Evolutionary conservation across 2,888 invertebrate genomes (phyloP).

Genomic region (Synergus laeviventris): DNA sequence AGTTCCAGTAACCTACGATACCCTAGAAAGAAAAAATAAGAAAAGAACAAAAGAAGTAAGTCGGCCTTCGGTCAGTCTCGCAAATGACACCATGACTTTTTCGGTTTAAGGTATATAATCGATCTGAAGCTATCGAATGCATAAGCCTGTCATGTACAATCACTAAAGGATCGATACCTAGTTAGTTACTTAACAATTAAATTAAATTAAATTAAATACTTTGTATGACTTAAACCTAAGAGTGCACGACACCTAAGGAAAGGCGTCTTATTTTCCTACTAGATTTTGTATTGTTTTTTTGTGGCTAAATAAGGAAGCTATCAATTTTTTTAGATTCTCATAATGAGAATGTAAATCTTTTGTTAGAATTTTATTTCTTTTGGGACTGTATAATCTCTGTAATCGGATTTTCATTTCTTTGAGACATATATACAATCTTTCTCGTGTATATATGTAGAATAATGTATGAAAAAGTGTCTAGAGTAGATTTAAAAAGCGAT

Average conservation of each 20-base stretch:
- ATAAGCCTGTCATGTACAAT: slow-evolving; percentile 59
- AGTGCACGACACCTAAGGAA: slow-evolving; percentile 65
- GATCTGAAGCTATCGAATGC: slow-evolving; percentile 54
- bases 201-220: slow-evolving; percentile 55
- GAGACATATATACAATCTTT: slow-evolving; percentile 19
- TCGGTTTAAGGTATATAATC: slow-evolving; percentile 35
- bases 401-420: slow-evolving; percentile 8
- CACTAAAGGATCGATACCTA: slow-evolving; percentile 58
- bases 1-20: slow-evolving; percentile 40
- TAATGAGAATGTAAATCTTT: no score
- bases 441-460: slow-evolving; percentile 23
- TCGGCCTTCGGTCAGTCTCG: slow-evolving; percentile 61
- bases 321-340: not conserved
- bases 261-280: slow-evolving; percentile 18
- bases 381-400: not conserved
- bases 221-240: slow-evolving; percentile 68
- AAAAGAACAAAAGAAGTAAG: slow-evolving; percentile 52
- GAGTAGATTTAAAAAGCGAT: not conserved
- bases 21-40: slow-evolving; percentile 15
- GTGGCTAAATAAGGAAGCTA: not conserved
- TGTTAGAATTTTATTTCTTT: not conserved
- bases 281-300: slow-evolving; percentile 17
- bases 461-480: slow-evolving; percentile 18
- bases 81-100: slow-evolving; percentile 2
- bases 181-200: slow-evolving; percentile 64